Evolutionary conservation across 2,113 vertebrate genomes (phyloP).

Genomic region (Pygoscelis antarcticus): DNA sequence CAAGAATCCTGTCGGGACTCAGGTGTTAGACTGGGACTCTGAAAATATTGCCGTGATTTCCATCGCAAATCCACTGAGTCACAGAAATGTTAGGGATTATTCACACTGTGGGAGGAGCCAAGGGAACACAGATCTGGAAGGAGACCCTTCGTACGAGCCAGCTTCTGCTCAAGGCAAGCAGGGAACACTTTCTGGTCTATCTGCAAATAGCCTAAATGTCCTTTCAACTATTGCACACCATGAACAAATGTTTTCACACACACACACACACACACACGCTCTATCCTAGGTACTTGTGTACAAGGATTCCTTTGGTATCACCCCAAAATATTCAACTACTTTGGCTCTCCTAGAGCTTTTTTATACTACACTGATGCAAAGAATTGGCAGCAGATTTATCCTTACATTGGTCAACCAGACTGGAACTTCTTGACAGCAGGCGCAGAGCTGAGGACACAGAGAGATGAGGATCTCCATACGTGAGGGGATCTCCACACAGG

Average conservation of each 20-base stretch:
- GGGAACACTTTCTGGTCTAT: not conserved
- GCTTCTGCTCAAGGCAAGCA: not conserved
- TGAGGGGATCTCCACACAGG: not conserved
- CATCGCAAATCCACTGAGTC: constrained; percentile 37
- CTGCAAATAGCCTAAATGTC: not conserved
- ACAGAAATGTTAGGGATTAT: constrained; percentile 10
- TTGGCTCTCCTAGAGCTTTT: not conserved
- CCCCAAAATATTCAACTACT: not conserved
- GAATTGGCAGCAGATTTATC: not conserved
- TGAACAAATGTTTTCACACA: not conserved
- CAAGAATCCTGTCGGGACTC: constrained; percentile 10
- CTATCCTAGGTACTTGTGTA: not conserved
- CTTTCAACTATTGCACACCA: not conserved
- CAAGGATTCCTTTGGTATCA: not conserved
- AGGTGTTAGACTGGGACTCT: constrained; percentile 34
- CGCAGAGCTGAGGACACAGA: not conserved
- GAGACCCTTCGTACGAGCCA: not conserved
- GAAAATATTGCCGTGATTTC: constrained; percentile 36
- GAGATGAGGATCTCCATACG: not conserved
- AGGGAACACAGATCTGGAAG: not conserved
- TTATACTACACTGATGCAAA: not conserved
- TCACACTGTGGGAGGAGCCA: constrained; percentile 15
- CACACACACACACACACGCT: no score
- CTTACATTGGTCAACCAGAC: not conserved
- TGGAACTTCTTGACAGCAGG: not conserved